Conservation (phyloP, 2,888 invertebrate genomes). For the Chromoteleia sp. region DNA sequence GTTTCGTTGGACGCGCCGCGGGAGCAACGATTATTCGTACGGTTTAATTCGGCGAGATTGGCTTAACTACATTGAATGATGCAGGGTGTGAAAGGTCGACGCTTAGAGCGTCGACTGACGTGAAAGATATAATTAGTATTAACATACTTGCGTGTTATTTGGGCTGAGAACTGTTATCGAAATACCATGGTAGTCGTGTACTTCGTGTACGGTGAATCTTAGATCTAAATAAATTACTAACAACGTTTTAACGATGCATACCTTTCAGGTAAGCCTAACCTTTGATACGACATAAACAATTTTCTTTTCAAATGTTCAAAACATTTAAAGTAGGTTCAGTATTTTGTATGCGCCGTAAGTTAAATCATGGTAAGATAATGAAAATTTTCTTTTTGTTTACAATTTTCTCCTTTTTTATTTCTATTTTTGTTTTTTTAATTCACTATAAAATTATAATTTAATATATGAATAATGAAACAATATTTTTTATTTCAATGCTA, state of each 20-base stretch:
- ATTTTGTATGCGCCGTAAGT: not conserved
- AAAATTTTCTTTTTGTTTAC: not conserved
- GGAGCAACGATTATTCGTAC: conserved; percentile 48
- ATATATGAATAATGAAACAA: no score
- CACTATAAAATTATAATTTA: not conserved
- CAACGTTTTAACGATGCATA: conserved; percentile 44
- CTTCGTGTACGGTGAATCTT: conserved; percentile 38
- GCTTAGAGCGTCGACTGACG: conserved; percentile 40
- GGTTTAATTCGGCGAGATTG: conserved; percentile 47
- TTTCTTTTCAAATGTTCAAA: conserved; percentile 28
- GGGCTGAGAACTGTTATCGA: conserved; percentile 57
- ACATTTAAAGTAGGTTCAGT: not conserved
- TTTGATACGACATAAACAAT: conserved; percentile 14
- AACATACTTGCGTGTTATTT: conserved; percentile 55
- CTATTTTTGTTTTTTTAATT: not conserved
- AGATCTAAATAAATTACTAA: conserved; percentile 46
- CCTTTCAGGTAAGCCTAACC: conserved; percentile 34
- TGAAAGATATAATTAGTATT: conserved; percentile 61
- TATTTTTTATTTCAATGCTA: no score
- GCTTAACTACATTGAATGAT: conserved; percentile 52
- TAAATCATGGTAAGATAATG: conserved; percentile 3
- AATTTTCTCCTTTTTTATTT: not conserved
- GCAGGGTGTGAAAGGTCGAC: conserved; percentile 56
- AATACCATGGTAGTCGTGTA: conserved; percentile 33
- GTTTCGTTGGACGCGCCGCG: conserved; percentile 38